phyloP scores from a whole-genome alignment of 1,140 invertebrate species.

The Himalopsyche phryganea region DNA sequence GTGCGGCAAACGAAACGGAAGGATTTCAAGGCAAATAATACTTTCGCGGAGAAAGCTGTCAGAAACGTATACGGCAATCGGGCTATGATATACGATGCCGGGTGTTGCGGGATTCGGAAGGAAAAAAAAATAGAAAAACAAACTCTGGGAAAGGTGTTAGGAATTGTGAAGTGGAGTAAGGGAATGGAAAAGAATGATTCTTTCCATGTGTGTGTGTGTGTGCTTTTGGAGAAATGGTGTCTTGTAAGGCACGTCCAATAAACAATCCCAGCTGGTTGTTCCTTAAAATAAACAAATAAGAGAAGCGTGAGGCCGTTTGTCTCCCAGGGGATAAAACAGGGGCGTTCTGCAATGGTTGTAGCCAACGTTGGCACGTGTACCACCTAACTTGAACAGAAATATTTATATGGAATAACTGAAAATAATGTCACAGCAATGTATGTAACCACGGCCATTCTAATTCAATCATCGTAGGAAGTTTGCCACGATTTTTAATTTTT shows the following conservation, averaged over 20 bases:
- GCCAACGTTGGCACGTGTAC: too few species aligned
- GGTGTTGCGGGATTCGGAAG: constrained; percentile 1
- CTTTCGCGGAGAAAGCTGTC: constrained; percentile 19
- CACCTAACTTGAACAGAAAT: too few species aligned
- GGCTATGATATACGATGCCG: constrained; percentile 18
- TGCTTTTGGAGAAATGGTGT: constrained; percentile 4
- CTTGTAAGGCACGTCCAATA: constrained; percentile 26
- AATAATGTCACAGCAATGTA: too few species aligned
- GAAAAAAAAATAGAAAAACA: neutral
- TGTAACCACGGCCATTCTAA: too few species aligned
- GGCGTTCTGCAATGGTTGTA: too few species aligned
- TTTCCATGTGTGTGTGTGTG: too few species aligned
- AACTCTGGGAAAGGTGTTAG: neutral
- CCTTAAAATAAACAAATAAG: constrained; percentile 32
- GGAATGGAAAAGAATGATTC: too few species aligned
- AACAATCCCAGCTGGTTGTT: constrained; percentile 28
- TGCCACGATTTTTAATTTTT: too few species aligned
- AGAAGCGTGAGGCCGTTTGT: constrained; percentile 21
- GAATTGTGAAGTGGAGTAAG: neutral
- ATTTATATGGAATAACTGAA: too few species aligned
- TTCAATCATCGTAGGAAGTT: too few species aligned
- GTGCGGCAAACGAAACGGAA: constrained; percentile 7
- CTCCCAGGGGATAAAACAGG: neutral
- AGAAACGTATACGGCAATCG: constrained; percentile 19
- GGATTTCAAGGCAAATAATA: constrained; percentile 20